Conservation (phyloP, 1,140 invertebrate genomes). For the Venustaconcha ellipsiformis region DNA sequence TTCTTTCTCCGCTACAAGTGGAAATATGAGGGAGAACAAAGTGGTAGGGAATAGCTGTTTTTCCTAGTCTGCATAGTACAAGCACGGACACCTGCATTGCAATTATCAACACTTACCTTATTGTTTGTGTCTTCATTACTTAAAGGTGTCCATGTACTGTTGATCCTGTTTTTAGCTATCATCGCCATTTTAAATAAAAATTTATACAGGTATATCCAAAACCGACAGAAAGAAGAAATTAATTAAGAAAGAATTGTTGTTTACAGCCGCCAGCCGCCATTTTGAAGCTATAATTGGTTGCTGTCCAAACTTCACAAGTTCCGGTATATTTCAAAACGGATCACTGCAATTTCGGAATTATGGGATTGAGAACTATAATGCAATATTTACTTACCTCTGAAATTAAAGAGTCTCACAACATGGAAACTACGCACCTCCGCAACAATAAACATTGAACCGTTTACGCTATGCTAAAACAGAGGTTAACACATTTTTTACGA, state of each 20-base stretch:
- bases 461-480: too few relatives aligned
- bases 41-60: too few relatives aligned
- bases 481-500: too few relatives aligned
- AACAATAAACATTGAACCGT: too few relatives aligned
- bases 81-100: constrained; percentile 26
- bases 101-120: constrained; percentile 48
- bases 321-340: too few relatives aligned
- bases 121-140: constrained; percentile 65
- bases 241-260: not conserved
- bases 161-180: constrained; percentile 64
- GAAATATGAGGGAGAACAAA: too few relatives aligned
- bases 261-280: constrained; percentile 35
- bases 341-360: too few relatives aligned
- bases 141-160: constrained; percentile 68
- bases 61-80: not conserved
- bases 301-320: not conserved
- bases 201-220: not conserved
- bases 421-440: too few relatives aligned
- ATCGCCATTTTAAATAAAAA: constrained; percentile 51
- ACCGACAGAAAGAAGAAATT: not conserved
- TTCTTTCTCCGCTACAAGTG: too few relatives aligned
- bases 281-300: constrained; percentile 42
- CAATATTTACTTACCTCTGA: too few relatives aligned
- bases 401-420: too few relatives aligned
- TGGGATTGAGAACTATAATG: too few relatives aligned